Conservation (phyloP, 2,113 vertebrate species). For the Hirundichthys speculiger region DNA sequence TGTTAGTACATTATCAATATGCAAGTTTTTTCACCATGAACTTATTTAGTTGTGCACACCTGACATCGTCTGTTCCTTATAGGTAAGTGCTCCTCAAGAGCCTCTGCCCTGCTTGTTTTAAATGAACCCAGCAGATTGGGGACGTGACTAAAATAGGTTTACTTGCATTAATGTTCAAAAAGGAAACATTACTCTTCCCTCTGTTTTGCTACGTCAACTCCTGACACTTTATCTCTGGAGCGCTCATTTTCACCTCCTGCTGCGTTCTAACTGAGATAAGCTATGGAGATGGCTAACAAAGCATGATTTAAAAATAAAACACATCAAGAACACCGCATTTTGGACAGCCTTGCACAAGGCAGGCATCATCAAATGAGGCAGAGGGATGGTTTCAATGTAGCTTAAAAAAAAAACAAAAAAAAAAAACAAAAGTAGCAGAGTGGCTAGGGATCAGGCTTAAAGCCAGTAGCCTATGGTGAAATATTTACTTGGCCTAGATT, state of each 20-base stretch:
- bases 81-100: too few relatives aligned
- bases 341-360: slow-evolving; percentile 1
- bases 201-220: too few relatives aligned
- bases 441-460: slow-evolving; percentile 59
- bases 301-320: slow-evolving; percentile 36
- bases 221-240: too few relatives aligned
- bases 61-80: too few relatives aligned
- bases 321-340: slow-evolving; percentile 11
- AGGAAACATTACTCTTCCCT: too few relatives aligned
- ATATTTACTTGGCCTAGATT: slow-evolving; percentile 78
- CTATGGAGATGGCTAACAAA: slow-evolving; percentile 16
- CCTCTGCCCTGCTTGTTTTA: too few relatives aligned
- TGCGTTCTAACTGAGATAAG: slow-evolving; percentile 2
- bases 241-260: too few relatives aligned
- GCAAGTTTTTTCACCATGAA: slow-evolving; percentile 3
- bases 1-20: slow-evolving; percentile 18
- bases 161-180: too few relatives aligned
- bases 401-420: background rate
- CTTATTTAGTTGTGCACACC: background rate
- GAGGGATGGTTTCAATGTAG: slow-evolving; percentile 27
- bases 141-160: too few relatives aligned
- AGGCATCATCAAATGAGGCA: slow-evolving; percentile 15
- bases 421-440: slow-evolving; percentile 29
- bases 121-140: too few relatives aligned
- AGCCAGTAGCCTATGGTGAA: slow-evolving; percentile 66